Conservation (phyloP, 2,113 vertebrate species). For the Enhydra lutris region DNA sequence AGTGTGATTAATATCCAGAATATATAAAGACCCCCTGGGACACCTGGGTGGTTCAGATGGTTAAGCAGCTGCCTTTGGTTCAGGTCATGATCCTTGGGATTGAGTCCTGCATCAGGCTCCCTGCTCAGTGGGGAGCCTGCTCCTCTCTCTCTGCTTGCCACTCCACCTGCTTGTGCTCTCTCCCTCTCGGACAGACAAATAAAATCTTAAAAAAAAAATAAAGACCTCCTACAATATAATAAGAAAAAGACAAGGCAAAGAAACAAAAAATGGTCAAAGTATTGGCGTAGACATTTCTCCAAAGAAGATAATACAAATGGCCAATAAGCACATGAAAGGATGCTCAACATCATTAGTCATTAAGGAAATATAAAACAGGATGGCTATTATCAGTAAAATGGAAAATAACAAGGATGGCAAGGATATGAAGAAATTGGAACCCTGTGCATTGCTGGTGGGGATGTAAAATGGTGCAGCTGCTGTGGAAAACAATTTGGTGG, state of each 20-base stretch:
- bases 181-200: too few species aligned
- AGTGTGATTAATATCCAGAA: not conserved
- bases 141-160: too few species aligned
- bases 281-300: not conserved
- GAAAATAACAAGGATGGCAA: not conserved
- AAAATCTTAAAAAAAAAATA: not conserved
- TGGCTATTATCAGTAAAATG: not conserved
- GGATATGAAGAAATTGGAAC: not conserved
- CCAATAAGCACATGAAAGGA: not conserved
- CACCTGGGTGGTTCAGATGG: too few species aligned
- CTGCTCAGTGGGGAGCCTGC: too few species aligned
- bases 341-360: not conserved
- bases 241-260: not conserved
- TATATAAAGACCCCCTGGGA: not conserved
- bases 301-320: not conserved
- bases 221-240: not conserved
- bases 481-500: not conserved
- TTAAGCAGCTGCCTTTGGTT: too few species aligned
- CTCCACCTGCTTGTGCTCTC: too few species aligned
- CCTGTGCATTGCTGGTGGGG: not conserved
- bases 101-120: too few species aligned
- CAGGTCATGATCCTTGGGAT: too few species aligned
- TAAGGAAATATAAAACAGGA: not conserved
- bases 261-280: not conserved
- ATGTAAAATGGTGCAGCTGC: not conserved